Evolutionary conservation across 2,888 invertebrate species (phyloP).

Genomic region (Limnephilus lunatus): DNA sequence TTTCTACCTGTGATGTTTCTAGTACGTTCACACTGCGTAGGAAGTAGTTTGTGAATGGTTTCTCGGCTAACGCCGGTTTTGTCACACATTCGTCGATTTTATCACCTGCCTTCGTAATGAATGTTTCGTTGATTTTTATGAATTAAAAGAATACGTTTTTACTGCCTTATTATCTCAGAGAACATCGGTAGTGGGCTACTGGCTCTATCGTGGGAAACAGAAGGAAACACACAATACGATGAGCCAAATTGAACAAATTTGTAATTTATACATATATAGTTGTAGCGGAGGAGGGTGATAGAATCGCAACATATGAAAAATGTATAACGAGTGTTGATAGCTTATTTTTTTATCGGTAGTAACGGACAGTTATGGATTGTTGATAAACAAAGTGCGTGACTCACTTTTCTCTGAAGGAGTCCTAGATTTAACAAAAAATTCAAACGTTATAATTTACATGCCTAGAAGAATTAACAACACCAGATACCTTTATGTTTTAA

Average conservation of each 20-base stretch:
- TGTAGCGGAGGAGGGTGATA: not conserved
- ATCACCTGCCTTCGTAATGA: conserved; percentile 3
- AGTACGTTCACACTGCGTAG: not conserved
- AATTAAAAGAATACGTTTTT: conserved; percentile 33
- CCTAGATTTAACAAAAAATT: not conserved
- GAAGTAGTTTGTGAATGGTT: conserved; percentile 29
- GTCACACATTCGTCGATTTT: conserved; percentile 34
- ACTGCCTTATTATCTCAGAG: not conserved
- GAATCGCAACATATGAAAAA: not conserved
- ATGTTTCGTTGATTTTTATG: conserved; percentile 35
- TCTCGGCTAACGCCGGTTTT: not conserved
- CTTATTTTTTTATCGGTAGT: not conserved
- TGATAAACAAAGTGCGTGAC: not conserved
- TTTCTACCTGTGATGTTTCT: not conserved
- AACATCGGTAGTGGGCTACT: conserved; percentile 16
- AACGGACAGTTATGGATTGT: not conserved
- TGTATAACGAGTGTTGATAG: not conserved
- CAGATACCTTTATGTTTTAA: too few relatives aligned
- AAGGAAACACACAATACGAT: not conserved
- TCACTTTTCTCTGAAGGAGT: not conserved
- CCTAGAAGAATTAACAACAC: not conserved
- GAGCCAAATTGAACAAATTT: not conserved
- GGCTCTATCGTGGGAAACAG: not conserved
- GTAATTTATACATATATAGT: conserved; percentile 11
- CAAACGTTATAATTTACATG: not conserved